These are phyloP conservation scores for Nomada fucata DNA, from an alignment of 2,888 invertebrate genomes.

Conservation along the genomic window DNA sequence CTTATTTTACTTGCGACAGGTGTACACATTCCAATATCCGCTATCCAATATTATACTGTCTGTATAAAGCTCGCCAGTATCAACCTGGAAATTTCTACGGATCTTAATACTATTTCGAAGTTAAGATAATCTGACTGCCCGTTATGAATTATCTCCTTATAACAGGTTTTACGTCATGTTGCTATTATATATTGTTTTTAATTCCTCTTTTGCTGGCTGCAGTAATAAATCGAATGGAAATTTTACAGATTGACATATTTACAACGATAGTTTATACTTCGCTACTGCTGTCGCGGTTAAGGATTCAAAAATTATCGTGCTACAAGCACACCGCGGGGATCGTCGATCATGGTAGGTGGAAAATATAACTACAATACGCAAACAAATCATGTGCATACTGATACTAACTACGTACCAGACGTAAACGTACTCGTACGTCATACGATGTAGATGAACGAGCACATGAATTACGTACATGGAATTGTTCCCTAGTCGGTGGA, in stretches of 20 bases:
- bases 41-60: too few relatives aligned
- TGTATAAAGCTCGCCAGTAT: too few relatives aligned
- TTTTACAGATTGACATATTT: background rate
- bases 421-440: conserved; percentile 43
- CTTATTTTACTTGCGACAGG: too few relatives aligned
- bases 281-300: background rate
- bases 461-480: conserved; percentile 43
- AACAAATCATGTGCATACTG: conserved; percentile 39
- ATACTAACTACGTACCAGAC: conserved; percentile 36
- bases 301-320: conserved; percentile 11
- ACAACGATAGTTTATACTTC: background rate
- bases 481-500: conserved; percentile 2
- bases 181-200: too few relatives aligned
- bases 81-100: too few relatives aligned
- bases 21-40: too few relatives aligned
- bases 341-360: conserved; percentile 31
- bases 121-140: too few relatives aligned
- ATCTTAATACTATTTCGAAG: too few relatives aligned
- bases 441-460: conserved; percentile 51
- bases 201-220: too few relatives aligned
- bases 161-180: too few relatives aligned
- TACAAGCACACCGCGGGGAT: background rate
- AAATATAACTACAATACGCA: conserved; percentile 36
- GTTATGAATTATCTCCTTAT: too few relatives aligned
- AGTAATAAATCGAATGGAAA: background rate